Base-by-base conservation (phyloP, 2,113 vertebrate species). In the Heloderma charlesbogerti region DNA sequence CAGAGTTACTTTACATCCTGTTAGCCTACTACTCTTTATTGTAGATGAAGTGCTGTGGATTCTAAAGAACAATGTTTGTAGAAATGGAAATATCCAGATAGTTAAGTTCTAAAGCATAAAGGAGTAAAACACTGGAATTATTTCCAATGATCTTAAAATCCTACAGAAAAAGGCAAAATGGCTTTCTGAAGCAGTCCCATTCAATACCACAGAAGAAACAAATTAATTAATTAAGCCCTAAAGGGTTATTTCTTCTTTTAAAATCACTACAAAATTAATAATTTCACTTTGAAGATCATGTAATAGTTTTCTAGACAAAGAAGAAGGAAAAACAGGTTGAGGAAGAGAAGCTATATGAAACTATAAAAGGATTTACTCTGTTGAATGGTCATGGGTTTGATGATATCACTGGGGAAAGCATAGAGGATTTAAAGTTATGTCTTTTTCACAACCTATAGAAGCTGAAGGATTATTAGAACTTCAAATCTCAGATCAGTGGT, bases 51-150 rank as follows among this genome's bases (percentile, higher is more conserved):
- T 88, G 87, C 78, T 85, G 89, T 92, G 29, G 80, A 27, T 72
- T 90, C 20, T 3, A 86, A 54, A 92, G 85, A 91, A n/a, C 67
- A 0, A 0, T 67, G 86, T 84, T 31, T 93, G 90, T 91, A 85
- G 0, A 91, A 89, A 89, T 89, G 84, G 81, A 87, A 95, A 88
- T n/a, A 31, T 13, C 22, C 69, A 27, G 37, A 69, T 92, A 92
- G 34, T 20, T 9, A 90, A 22, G 0, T 85, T 8, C 75, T 51
- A 40, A 75, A 85, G 85, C 18, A 87, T 91, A 92, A 89, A 87
- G 31, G 2, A 88, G 13, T 63, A 93, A 92, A 7, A 20, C 80
- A 93, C n/a, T 90, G 7, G 6, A 88, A 84, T 83, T 10, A 81
- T 91, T 66, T 78, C 2, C 37, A 89, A 25, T 66, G 74, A 85